Base-by-base conservation (phyloP, 2,797 vertebrate species). In the Octomys mimax region DNA sequence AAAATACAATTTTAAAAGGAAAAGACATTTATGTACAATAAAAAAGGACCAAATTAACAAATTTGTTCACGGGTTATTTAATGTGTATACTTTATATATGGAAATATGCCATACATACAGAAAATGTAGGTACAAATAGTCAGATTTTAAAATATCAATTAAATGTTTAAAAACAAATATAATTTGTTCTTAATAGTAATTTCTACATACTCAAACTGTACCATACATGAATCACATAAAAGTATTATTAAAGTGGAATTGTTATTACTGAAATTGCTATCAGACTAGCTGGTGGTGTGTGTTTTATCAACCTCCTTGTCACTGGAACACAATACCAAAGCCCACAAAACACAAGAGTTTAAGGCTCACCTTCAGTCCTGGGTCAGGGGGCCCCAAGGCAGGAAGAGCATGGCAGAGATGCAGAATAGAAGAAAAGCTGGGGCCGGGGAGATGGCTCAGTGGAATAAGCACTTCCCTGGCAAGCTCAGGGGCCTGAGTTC, bases 171-270 rank as follows among this genome's bases (percentile, higher is more conserved):
- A 84, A 93, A 39, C 22, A 81, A 81, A 80, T 33, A 12, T 26
- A 49, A 42, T 19, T 59, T 89, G 33, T 18, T n/a, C 28, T 19
- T 26, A 54, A n/a, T 68, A 68, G 64, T 49, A 90, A 57, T 85
- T 70, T 90, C 42, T 83, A 71, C 22, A 11, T 83, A 46, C 36
- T 92, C 52, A 97, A 95, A 90, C 9, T 42, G 54, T 66, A 78
- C 68, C 36, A 21, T 92, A 84, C 85, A 77, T 71, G 54, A n/a
- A 61, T 4, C 22, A 87, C 19, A 57, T 81, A 85, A 83, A 91
- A 80, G 14, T 83, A 73, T 46, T 61, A 57, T 14, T 46, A 46
- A 84, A 93, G n/a, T 36, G 10, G 64, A 89, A 81, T 70, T 70
- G 70, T 94, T 86, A 7, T 85, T 85, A 16, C 81, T 71, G 24